A percentile compares a stretch with the other conserved stretches of the same genome.
These are phyloP conservation scores for Tenebrosternarchus preto DNA, from an alignment of 2,113 vertebrate species.

Conservation along the genomic window DNA sequence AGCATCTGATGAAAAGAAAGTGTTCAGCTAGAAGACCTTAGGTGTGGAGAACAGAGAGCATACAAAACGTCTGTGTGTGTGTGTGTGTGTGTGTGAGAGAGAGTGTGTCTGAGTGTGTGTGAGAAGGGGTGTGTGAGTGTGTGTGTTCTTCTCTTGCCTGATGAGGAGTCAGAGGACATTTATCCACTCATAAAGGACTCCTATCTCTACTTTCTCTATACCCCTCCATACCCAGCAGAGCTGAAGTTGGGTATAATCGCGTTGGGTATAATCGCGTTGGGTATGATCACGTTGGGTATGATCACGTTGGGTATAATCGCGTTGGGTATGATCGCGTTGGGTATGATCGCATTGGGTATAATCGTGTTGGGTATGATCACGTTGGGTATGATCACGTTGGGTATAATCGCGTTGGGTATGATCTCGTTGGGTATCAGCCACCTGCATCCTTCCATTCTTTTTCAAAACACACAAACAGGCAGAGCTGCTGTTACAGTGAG, in stretches of 20 bases:
- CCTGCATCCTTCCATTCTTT: too few species aligned
- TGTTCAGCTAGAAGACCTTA: too few species aligned
- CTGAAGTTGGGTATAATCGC: too few species aligned
- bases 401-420: too few species aligned
- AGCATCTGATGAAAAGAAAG: not conserved
- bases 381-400: too few species aligned
- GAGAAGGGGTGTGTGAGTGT: slow-evolving; percentile 36
- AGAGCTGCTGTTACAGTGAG: too few species aligned
- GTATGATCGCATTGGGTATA: not conserved
- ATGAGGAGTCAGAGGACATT: slow-evolving; percentile 52
- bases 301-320: too few species aligned
- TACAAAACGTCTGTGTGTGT: not conserved
- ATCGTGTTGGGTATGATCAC: not conserved
- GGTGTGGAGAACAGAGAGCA: not conserved
- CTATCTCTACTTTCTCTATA: slow-evolving; percentile 21
- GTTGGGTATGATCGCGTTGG: not conserved
- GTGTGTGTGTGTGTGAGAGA: slow-evolving; percentile 22
- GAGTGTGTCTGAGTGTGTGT: slow-evolving; percentile 5
- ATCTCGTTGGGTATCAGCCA: too few species aligned
- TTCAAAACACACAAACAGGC: too few species aligned
- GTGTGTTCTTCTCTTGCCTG: slow-evolving; percentile 52
- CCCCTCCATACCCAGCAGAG: not conserved
- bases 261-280: too few species aligned
- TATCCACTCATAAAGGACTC: slow-evolving; percentile 55
- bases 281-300: too few species aligned